Percentiles rank a stretch among this genome's conserved stretches.
phyloP scores from a whole-genome alignment of 2,888 invertebrate genomes.

The Rhagophthalmus giganteus region DNA sequence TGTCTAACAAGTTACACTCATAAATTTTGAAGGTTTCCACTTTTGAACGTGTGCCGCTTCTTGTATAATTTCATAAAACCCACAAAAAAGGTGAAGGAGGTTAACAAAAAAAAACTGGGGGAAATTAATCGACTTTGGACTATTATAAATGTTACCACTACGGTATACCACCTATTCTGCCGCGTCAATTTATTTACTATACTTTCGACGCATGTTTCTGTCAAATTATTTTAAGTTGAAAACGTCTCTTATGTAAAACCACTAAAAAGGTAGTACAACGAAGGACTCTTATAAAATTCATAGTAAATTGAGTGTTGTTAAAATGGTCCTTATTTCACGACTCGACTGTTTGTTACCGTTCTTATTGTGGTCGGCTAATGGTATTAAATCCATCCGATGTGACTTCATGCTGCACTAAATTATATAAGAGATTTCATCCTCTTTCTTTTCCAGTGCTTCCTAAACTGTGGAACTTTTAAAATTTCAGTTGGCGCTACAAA shows the following conservation, averaged over 20 bases:
- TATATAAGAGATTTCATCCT: slow-evolving; percentile 28
- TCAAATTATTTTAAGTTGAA: too few relatives aligned
- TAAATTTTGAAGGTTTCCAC: slow-evolving; percentile 13
- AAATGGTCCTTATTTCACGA: slow-evolving; percentile 28
- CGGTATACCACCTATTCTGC: too few relatives aligned
- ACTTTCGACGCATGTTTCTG: too few relatives aligned
- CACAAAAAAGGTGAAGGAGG: slow-evolving; percentile 3
- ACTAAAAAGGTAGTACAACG: neutral
- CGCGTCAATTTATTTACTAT: too few relatives aligned
- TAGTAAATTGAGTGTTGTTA: slow-evolving; percentile 20
- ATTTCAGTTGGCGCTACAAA: too few relatives aligned
- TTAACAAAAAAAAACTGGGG: neutral
- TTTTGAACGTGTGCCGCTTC: slow-evolving; percentile 12
- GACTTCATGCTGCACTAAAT: slow-evolving; percentile 31
- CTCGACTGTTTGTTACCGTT: slow-evolving; percentile 19
- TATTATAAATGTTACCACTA: too few relatives aligned
- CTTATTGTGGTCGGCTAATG: slow-evolving; percentile 30
- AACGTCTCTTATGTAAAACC: too few relatives aligned
- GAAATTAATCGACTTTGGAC: neutral
- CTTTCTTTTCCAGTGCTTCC: slow-evolving; percentile 15
- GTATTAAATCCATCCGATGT: slow-evolving; percentile 30
- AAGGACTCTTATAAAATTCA: slow-evolving; percentile 6
- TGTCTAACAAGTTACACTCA: slow-evolving; percentile 18
- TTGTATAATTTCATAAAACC: slow-evolving; percentile 20
- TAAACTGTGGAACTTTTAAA: too few relatives aligned